Base-by-base conservation (phyloP, 2,113 vertebrate species). In the Sus scrofa region DNA sequence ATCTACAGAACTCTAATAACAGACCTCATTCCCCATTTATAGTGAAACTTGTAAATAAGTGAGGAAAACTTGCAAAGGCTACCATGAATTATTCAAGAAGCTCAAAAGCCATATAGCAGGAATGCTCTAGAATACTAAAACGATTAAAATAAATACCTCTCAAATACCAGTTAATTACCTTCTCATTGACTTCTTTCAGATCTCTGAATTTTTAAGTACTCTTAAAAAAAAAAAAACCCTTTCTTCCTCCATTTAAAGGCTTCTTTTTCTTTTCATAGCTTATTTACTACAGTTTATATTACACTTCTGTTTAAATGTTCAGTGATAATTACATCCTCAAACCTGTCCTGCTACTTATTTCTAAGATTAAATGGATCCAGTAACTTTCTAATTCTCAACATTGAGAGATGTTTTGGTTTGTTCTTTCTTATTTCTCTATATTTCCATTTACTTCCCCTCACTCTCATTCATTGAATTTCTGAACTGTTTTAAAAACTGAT, bases 71-170 rank as follows among this genome's bases (percentile, higher is more conserved):
- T 60, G 85, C 60, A 81, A 89, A n/a, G 16, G 9, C 52, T 81
- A 63, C 27, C 32, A 70, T 81, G 81, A 94, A 95, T 96, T 94
- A 89, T 89, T 77, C 54, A 95, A 91, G 24, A 44, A 71, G 54
- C 54, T 58, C 73, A 92, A 88, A 96, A 88, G 10, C 19, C 78
- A 68, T 71, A 78, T 89, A 92, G 34, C 15, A 86, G 67, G 52
- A 85, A 88, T 19, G 44, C 7, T 84, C 27, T 32, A 77, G 67
- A 95, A 86, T 71, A 70, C 18, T 82, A 52, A 71, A 89, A 92
- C 56, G 14, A 26, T 92, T 94, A 67, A 44, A 89, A 84, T 63
- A 89, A 86, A 89, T 89, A 10, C 0, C 32, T 96, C 30, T 37
- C 68, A 73, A 78, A 7, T 60, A 32, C 54, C 77, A 26, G 86